A percentile compares a stretch with the other conserved stretches of the same genome.
These are phyloP conservation scores for Macrosoma leucophasiata DNA, from an alignment of 2,888 invertebrate genomes.

Conservation along the genomic window DNA sequence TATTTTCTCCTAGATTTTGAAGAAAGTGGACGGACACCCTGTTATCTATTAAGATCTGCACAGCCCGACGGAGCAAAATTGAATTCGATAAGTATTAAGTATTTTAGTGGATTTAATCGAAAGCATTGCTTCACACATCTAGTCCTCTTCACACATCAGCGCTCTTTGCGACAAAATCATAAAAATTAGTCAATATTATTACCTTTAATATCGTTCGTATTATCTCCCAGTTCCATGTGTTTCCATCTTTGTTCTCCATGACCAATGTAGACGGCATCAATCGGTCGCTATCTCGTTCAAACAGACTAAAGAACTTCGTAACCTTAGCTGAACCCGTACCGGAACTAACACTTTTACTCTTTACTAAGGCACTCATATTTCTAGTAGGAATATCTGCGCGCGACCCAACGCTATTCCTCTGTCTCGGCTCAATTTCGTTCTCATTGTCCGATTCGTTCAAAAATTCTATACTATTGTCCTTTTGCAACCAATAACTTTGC, in stretches of 20 bases:
- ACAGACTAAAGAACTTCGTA: slow-evolving; percentile 66
- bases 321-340: slow-evolving; percentile 60
- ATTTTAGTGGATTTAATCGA: too few species aligned
- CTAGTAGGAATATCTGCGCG: slow-evolving; percentile 57
- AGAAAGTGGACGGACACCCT: too few species aligned
- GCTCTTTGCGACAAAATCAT: too few species aligned
- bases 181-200: slow-evolving; percentile 23
- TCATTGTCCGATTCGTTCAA: slow-evolving; percentile 62
- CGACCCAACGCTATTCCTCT: slow-evolving; percentile 63
- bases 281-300: slow-evolving; percentile 79
- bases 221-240: slow-evolving; percentile 95
- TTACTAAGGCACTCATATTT: slow-evolving; percentile 63
- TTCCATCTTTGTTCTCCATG: slow-evolving; percentile 85
- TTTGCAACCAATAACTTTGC: slow-evolving; percentile 36
- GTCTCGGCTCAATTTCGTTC: slow-evolving; percentile 53
- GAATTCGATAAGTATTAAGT: too few species aligned
- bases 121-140: too few species aligned
- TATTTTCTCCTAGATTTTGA: too few species aligned
- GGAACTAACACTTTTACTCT: slow-evolving; percentile 68
- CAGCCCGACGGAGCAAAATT: too few species aligned
- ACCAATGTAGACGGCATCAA: slow-evolving; percentile 89
- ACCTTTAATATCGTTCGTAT: slow-evolving; percentile 88
- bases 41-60: too few species aligned
- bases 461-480: slow-evolving; percentile 57
- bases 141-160: too few species aligned